phyloP scores from a whole-genome alignment of 2,888 invertebrate genomes.

The Cenopis cana region DNA sequence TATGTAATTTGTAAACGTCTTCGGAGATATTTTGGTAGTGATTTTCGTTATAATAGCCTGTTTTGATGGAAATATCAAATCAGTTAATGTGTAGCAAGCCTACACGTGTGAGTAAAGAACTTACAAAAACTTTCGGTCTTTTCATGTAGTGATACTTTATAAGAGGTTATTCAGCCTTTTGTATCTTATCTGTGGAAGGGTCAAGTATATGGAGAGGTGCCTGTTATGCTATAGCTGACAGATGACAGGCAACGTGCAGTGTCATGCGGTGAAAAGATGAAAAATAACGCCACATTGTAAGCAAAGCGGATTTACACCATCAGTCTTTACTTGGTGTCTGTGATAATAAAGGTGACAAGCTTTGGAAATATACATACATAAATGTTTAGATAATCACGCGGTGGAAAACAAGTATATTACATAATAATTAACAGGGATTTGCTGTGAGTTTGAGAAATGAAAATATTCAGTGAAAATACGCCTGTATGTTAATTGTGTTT shows the following conservation, averaged over 20 bases:
- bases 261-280: conserved; percentile 28
- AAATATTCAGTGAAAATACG: too few relatives aligned
- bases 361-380: not conserved
- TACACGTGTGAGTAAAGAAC: not conserved
- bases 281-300: conserved; percentile 30
- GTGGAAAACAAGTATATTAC: too few relatives aligned
- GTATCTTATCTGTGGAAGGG: conserved; percentile 31
- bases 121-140: not conserved
- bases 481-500: too few relatives aligned
- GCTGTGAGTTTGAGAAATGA: too few relatives aligned
- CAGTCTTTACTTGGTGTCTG: conserved; percentile 20
- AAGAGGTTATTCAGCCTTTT: conserved; percentile 9
- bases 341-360: not conserved
- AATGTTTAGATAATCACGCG: too few relatives aligned
- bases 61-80: not conserved
- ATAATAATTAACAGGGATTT: too few relatives aligned
- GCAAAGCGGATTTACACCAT: conserved; percentile 33
- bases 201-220: conserved; percentile 17
- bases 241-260: conserved; percentile 20
- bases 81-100: not conserved
- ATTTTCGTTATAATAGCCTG: too few relatives aligned
- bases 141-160: not conserved
- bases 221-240: conserved; percentile 27
- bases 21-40: too few relatives aligned
- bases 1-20: too few relatives aligned